Base-by-base conservation (phyloP, 1,140 invertebrate species). In the Philotrypesis tridentata region DNA sequence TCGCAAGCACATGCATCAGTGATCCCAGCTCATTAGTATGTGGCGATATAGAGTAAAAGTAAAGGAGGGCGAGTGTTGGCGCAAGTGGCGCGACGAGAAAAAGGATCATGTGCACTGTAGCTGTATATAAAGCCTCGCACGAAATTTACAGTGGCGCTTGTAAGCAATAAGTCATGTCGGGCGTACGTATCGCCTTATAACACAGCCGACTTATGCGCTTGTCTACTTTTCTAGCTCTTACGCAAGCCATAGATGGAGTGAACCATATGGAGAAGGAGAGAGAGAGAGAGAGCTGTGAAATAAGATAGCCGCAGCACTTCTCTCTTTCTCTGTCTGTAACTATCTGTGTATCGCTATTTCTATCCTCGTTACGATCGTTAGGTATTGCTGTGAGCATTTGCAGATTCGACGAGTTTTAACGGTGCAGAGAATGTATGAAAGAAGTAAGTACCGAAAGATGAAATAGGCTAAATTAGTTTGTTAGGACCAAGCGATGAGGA, bases 71-170 rank as follows among this genome's bases (percentile, higher is more conserved):
- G 12, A 60, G n/a, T 21, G 43, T 17, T 5, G 17, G 43, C 14
- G n/a, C 2, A 29, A 29, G 5, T 2, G n/a, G 11, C 17, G 9
- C 4, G 33, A 17, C 9, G 31, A 25, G 5, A 9, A 76, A 65
- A 60, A 40, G 43, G 73, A 17, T 23, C 6, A 40, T 23, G n/a
- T 5, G 40, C 14, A 29, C 21, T 11, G 43, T 14, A n/a, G 17
- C 29, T 21, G 48, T 11, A n/a, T n/a, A n/a, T n/a, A 21, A 0
- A 17, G 31, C 4, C 73, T 33, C n/a, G 1, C 77, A 82, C 43
- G 84, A 88, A 87, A 89, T 90, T 89, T 88, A 89, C 88, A 87
- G 88, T 88, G 87, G 88, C 88, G 86, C 88, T 90, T 89, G 89
- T 90, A 88, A 83, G 89, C 84, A 87, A 89, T 90, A 90, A 89